phyloP scores from a whole-genome alignment of 2,888 invertebrate species.

The Ischnus inquisitorius region DNA sequence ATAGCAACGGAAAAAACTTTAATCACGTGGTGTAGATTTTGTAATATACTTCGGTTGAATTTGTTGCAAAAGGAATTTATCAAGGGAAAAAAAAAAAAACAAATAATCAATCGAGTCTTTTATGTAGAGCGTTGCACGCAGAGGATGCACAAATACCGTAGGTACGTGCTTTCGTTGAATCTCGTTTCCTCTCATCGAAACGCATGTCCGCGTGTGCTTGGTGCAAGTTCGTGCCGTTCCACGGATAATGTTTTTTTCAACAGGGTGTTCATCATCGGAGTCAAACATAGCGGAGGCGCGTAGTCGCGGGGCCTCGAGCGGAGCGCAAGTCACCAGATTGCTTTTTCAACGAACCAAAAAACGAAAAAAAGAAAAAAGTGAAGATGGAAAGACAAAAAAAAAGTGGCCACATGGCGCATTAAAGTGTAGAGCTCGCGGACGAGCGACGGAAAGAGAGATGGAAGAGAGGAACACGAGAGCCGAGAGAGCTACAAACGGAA shows the following conservation, averaged over 20 bases:
- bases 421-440: constrained; percentile 59
- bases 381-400: constrained; percentile 29
- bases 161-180: constrained; percentile 22
- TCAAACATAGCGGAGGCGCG: constrained; percentile 55
- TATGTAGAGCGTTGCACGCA: background rate
- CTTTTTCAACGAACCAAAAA: constrained; percentile 64
- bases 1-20: background rate
- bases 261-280: constrained; percentile 64
- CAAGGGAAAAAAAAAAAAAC: constrained; percentile 15
- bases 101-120: constrained; percentile 19
- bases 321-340: constrained; percentile 67
- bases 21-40: constrained; percentile 1
- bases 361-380: constrained; percentile 9
- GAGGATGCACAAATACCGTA: background rate
- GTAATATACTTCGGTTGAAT: background rate
- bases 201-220: constrained; percentile 6
- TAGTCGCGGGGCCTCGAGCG: constrained; percentile 44
- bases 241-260: constrained; percentile 62
- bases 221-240: constrained; percentile 38
- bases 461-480: constrained; percentile 45
- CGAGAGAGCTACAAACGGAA: constrained; percentile 60
- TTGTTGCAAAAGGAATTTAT: background rate
- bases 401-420: constrained; percentile 61
- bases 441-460: constrained; percentile 44
- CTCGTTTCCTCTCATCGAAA: constrained; percentile 34